Evolutionary conservation across 2,797 vertebrate genomes (phyloP).

Genomic region (Danio tinwini): DNA sequence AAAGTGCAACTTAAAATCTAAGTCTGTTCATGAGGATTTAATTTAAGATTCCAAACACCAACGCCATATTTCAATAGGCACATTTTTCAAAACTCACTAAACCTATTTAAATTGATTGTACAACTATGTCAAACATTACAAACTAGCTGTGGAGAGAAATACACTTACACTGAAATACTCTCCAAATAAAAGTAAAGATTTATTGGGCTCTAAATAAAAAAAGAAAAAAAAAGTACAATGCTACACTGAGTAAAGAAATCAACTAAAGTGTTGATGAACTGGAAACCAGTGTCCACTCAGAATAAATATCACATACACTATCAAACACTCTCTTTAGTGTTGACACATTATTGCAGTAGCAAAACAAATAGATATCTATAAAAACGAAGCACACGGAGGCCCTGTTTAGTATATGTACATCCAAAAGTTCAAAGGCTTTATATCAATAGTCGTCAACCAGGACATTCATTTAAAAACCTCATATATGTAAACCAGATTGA

Average conservation of each 20-base stretch:
- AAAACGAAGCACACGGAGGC: constrained; percentile 7
- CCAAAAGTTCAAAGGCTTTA: constrained; percentile 46
- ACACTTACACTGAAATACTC: constrained; percentile 28
- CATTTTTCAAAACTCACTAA: constrained; percentile 47
- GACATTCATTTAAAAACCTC: constrained; percentile 43
- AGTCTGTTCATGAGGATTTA: constrained; percentile 33
- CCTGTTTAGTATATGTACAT: constrained; percentile 50
- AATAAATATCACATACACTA: constrained; percentile 41
- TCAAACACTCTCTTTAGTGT: constrained; percentile 42
- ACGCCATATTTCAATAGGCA: constrained; percentile 53
- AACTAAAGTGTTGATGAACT: constrained; percentile 39
- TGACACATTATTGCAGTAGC: constrained; percentile 45
- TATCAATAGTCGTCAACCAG: constrained; percentile 40
- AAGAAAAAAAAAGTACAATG: constrained; percentile 11
- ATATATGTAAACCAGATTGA: constrained; percentile 20
- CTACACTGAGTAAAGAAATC: constrained; percentile 29
- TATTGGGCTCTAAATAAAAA: constrained; percentile 32
- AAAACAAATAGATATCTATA: constrained; percentile 1
- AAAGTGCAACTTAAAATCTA: constrained; percentile 46
- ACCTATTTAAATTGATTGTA: constrained; percentile 40
- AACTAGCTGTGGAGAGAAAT: constrained; percentile 45
- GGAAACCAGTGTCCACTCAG: constrained; percentile 34
- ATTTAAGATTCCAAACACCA: constrained; percentile 31
- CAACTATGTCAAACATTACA: constrained; percentile 53
- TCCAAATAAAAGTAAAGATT: constrained; percentile 38